Evolutionary conservation across 2,113 vertebrate species (phyloP).

Genomic region (Hippocampus abdominalis): DNA sequence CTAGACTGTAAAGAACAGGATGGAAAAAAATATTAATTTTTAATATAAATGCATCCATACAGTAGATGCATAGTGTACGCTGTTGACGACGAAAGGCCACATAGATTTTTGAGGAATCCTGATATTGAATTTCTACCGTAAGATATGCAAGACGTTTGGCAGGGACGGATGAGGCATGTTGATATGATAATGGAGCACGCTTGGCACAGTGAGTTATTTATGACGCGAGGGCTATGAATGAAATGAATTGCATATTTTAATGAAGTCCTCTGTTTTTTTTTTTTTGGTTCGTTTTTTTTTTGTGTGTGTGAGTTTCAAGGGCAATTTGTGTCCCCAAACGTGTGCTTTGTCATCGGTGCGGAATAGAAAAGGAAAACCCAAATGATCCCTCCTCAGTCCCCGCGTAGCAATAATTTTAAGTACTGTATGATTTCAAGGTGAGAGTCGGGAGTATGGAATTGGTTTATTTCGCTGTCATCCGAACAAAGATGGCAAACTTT

Average conservation of each 20-base stretch:
- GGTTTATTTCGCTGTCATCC: constrained; percentile 14
- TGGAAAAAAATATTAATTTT: too few relatives aligned
- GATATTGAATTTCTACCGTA: constrained; percentile 44
- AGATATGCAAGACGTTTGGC: constrained; percentile 45
- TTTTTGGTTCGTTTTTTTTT: too few relatives aligned
- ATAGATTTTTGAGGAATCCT: constrained; percentile 52
- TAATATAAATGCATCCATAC: too few relatives aligned
- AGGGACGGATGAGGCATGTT: constrained; percentile 35
- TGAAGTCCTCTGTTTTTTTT: background rate
- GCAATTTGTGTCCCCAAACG: background rate
- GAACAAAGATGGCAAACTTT: background rate
- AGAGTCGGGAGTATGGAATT: constrained; percentile 9
- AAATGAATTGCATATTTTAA: constrained; percentile 33
- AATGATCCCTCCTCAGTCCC: background rate
- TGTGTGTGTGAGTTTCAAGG: background rate
- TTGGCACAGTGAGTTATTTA: constrained; percentile 47
- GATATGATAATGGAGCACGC: constrained; percentile 50
- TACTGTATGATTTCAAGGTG: constrained; percentile 22
- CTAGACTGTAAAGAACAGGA: constrained; percentile 30
- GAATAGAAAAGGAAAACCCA: background rate
- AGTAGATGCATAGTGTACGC: constrained; percentile 22
- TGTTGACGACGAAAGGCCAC: constrained; percentile 46
- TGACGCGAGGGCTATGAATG: constrained; percentile 45
- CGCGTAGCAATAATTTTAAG: background rate
- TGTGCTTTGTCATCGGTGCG: background rate